phyloP scores from a whole-genome alignment of 1,140 invertebrate species.

The Popillia japonica region DNA sequence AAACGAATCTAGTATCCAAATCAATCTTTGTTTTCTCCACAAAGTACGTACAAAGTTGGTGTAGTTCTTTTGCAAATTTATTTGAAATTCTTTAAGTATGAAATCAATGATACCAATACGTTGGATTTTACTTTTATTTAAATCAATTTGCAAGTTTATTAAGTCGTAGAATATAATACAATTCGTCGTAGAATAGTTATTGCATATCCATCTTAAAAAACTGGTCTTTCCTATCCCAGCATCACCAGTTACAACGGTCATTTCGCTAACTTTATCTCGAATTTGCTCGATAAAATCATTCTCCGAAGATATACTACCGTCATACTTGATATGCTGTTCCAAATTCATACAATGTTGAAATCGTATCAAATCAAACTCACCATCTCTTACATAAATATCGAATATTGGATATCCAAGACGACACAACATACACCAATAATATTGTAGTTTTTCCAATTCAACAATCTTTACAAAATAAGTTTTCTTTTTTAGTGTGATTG shows the following conservation, averaged over 20 bases:
- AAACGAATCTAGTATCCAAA: neutral
- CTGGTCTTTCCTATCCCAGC: neutral
- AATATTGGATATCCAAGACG: neutral
- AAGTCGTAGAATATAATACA: neutral
- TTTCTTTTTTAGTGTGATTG: neutral
- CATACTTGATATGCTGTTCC: neutral
- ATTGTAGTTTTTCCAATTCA: neutral
- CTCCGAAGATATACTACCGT: neutral
- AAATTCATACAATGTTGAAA: neutral
- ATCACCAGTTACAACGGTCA: neutral
- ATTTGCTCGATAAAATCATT: neutral
- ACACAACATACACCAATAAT: neutral
- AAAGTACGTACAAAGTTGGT: neutral
- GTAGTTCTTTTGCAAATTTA: neutral
- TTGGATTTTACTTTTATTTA: neutral
- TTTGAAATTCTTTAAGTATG: neutral
- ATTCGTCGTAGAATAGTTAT: neutral
- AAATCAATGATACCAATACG: neutral
- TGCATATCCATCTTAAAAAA: neutral
- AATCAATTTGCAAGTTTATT: neutral
- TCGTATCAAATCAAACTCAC: neutral
- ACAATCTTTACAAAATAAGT: neutral
- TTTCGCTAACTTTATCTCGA: neutral
- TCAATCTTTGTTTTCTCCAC: neutral
- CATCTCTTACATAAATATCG: neutral